Base-by-base conservation (phyloP, 1,140 invertebrate species). In the Drosophila kurseongensis region DNA sequence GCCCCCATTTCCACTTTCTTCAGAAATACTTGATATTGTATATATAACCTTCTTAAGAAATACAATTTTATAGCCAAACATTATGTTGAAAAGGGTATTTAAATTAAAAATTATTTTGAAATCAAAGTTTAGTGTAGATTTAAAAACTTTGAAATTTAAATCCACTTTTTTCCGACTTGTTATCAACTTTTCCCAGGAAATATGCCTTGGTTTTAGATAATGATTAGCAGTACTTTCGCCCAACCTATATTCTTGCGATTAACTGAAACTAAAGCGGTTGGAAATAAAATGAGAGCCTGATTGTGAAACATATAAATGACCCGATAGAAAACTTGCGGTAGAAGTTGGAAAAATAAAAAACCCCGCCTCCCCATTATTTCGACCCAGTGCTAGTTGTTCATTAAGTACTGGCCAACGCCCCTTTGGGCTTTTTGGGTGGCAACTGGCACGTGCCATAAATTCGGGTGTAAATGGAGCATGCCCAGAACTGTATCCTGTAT, bases 391-490 rank as follows among this genome's bases (percentile, higher is more conserved):
- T 65, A 61, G 57, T 63, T 62, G 75, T 60, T 77, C 78, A 81
- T 77, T 73, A 74, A 65, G 72, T 61, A 54, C 23, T 36, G 61
- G 68, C 61, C 48, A 65, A 77, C 79, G 79, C 79, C 78, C 67
- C 65, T 67, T 57, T 50, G 78, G 38, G 45, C 60, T 7, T 42
- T 44, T 42, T 5, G 60, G 60, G 36, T 51, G 60, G 60, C 45
- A 35, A 27, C 54, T 44, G 79, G 74, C 79, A 82, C 79, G 79
- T 82, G 79, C 79, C 79, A 82, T 82, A 82, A 82, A 82, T 82
- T 82, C 76, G 79, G 58, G 68, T 82, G 72, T 82, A 82, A 82
- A 82, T 82, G 80, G 79, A 75, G 79, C 79, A 82, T 82, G 80
- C 62, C 79, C 60, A 77, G 44, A 67, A 80, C 48, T 59, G 80